Base-by-base conservation (phyloP, 2,888 invertebrate species). In the Rhodophaea formosa region DNA sequence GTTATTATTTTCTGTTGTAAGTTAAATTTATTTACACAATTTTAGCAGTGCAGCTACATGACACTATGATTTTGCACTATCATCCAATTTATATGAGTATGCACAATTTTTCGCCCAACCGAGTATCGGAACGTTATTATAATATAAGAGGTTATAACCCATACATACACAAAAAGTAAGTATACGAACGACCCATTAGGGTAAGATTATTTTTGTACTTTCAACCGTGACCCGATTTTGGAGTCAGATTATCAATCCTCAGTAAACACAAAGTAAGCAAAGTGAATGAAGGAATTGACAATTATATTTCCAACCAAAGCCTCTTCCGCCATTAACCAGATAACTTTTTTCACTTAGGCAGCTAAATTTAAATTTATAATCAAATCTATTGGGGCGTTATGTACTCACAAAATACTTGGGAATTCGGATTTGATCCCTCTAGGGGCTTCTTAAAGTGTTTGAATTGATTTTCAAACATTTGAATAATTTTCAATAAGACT, bases 311-410 rank as follows among this genome's bases (percentile, higher is more conserved):
- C 35, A n/a, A 30, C 42, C 42, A 49, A 56, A 46, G 58, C 49
- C 53, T 53, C 58, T 52, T 56, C 58, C 60, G 59, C 56, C 56
- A 53, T 57, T 49, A 59, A 54, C 59, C 65, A 53, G 58, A 62
- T 57, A 59, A 67, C 60, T 71, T 70, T 72, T 70, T 69, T 63
- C 62, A 59, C 56, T 52, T 49, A 62, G 63, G 39, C 60, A 46
- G 53, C 62, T 52, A 60, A 65, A 72, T 71, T 70, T 72, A 65
- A 68, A 70, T 71, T 69, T 70, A 65, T 69, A 71, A 72, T 70
- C 62, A 62, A 72, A 70, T 67, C 69, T 68, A 65, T 72, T 67
- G 62, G 60, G 63, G 61, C 62, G 64, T 63, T 70, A 57, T 46
- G 53, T 59, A 59, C 59, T 52, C 54, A 45, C 59, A 53, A 56